These are phyloP conservation scores for Carpatolechia fugitivella DNA, from an alignment of 2,888 invertebrate genomes.

Conservation along the genomic window DNA sequence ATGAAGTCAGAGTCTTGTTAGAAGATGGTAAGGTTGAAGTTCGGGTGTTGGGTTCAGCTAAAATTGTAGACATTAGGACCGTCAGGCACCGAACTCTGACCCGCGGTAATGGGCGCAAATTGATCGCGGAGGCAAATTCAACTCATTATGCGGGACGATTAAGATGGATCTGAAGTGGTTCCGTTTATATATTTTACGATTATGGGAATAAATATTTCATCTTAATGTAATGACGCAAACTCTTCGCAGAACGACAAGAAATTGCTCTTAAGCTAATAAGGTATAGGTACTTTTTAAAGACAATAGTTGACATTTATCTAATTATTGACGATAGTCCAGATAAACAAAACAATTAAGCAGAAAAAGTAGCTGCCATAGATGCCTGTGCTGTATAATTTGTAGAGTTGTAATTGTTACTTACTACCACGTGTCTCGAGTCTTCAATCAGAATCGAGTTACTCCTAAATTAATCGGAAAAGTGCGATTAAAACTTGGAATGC, in stretches of 20 bases:
- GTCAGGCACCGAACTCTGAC: constrained; percentile 57
- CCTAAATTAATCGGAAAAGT: constrained; percentile 8
- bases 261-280: background rate
- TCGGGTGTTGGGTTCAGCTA: constrained; percentile 20
- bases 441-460: background rate
- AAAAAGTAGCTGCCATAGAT: background rate
- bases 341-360: constrained; percentile 1
- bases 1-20: constrained; percentile 24
- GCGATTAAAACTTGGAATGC: constrained; percentile 11
- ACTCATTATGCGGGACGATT: constrained; percentile 43
- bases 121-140: constrained; percentile 57
- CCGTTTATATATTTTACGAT: constrained; percentile 1
- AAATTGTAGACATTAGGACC: constrained; percentile 38
- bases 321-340: background rate
- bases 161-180: background rate
- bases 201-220: background rate
- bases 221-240: background rate
- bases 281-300: background rate
- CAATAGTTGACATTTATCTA: background rate
- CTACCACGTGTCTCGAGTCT: background rate
- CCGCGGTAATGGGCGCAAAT: constrained; percentile 62
- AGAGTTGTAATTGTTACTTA: background rate
- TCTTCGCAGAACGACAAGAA: background rate
- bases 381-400: background rate
- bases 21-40: constrained; percentile 23